A percentile compares a stretch with the other conserved stretches of the same genome.
Evolutionary conservation across 2,888 invertebrate species (phyloP).

Genomic region (Dusona sp.): DNA sequence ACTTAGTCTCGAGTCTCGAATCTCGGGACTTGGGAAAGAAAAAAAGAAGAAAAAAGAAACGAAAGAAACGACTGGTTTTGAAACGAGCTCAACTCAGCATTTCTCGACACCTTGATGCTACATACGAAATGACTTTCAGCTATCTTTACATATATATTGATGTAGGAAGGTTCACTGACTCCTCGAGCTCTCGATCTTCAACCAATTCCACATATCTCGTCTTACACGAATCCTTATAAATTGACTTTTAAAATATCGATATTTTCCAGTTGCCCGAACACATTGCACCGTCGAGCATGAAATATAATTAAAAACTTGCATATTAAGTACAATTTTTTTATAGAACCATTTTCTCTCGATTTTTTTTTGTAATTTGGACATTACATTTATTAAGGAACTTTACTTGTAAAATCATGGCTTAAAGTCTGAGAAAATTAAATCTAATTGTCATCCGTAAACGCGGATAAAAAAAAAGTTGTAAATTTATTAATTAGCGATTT

Average conservation of each 20-base stretch:
- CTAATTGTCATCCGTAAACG: no score
- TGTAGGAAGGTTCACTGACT: conserved; percentile 56
- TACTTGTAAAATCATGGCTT: no score
- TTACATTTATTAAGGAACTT: no score
- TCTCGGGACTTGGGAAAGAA: conserved; percentile 57
- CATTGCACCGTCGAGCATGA: neutral
- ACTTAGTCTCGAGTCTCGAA: conserved; percentile 65
- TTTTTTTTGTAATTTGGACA: no score
- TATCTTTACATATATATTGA: conserved; percentile 20
- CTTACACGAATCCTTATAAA: conserved; percentile 38
- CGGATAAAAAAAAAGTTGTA: no score
- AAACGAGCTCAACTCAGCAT: conserved; percentile 49
- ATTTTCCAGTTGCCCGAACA: neutral
- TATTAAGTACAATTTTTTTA: neutral
- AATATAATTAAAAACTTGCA: neutral
- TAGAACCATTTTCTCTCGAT: no score
- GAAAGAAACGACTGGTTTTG: conserved; percentile 59
- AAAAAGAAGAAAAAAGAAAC: conserved; percentile 37
- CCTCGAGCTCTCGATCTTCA: conserved; percentile 41
- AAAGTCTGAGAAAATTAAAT: no score
- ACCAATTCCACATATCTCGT: conserved; percentile 26
- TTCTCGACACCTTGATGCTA: conserved; percentile 57
- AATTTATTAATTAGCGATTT: no score
- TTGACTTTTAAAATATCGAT: conserved; percentile 31
- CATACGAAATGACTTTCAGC: conserved; percentile 55